Evolutionary conservation across 2,797 vertebrate genomes (phyloP), one percentile per base, ranked within the genome.

Genomic region (Morelia viridis): DNA sequence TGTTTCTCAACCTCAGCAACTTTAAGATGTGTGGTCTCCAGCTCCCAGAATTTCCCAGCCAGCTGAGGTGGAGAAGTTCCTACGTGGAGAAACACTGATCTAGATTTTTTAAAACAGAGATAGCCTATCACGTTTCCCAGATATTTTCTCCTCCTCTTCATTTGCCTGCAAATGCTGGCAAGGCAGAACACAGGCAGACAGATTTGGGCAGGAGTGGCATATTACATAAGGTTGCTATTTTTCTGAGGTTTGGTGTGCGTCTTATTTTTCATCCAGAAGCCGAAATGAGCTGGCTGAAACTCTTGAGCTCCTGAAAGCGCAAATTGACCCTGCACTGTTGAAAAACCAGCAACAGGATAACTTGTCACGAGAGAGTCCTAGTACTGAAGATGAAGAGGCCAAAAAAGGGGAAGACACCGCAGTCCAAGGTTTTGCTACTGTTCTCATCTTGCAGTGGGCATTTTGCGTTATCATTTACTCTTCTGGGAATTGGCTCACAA

Each of bases 271-370:
- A 85, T 97, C 92, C 96, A 99, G 99, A 97, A 98, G 97, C 91
- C 98, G 99, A 92, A 99, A 99, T 1, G 99, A 99, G 88, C 97
- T 99, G 94, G 99, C 99, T 0, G 98, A 99, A 95, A 99, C 98
- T 88, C 97, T 99, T 91, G 98, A 99, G 87, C 98, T 99, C 92
- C 96, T 99, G 95, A 99, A 99, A 98, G 97, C 98, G 85, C 99
- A 99, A 95, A 98, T 99, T 13, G 98, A 98, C 85, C 98, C 98
- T 28, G 97, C 96, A n/a, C 96, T 97, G 46, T 92, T 99, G 95
- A 98, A 96, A 95, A 98, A 94, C 87, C 98, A 92, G 90, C 97
- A 97, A 65, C 97, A 98, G 62, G 97, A 98, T 92, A 97, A 94
- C 93, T 97, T 95, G 58, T 97, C 97, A n/a, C 97, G 96, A 57